Conservation (phyloP, 1,140 invertebrate genomes). For the Wasmannia auropunctata region DNA sequence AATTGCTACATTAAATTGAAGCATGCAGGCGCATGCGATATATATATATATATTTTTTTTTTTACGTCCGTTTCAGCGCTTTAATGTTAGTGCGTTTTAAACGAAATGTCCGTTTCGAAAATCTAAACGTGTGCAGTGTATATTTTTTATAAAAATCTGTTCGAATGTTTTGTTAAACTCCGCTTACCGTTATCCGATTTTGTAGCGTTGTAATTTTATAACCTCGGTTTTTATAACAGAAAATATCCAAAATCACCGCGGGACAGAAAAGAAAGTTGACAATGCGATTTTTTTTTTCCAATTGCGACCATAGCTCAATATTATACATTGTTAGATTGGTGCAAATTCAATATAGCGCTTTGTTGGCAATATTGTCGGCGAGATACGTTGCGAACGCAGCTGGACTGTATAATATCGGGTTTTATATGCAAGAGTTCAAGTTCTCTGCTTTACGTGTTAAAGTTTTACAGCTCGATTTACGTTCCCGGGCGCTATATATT, state of each 20-base stretch:
- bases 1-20: constrained; percentile 3
- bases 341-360: background rate
- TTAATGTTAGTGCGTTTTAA: background rate
- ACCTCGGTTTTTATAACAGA: constrained; percentile 3
- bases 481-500: background rate
- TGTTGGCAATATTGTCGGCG: background rate
- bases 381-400: background rate
- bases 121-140: background rate
- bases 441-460: background rate
- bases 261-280: background rate
- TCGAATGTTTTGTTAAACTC: constrained; percentile 5
- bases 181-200: constrained; percentile 3
- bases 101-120: background rate
- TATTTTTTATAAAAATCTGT: background rate
- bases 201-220: constrained; percentile 2
- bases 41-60: no score
- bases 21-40: background rate
- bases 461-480: constrained; percentile 16
- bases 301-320: background rate
- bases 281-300: constrained; percentile 3
- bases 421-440: constrained; percentile 26
- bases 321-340: background rate
- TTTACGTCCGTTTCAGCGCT: background rate
- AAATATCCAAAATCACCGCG: background rate
- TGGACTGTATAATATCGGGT: background rate